These are phyloP conservation scores for Stercorarius parasiticus DNA, from an alignment of 2,113 vertebrate genomes.

Conservation along the genomic window DNA sequence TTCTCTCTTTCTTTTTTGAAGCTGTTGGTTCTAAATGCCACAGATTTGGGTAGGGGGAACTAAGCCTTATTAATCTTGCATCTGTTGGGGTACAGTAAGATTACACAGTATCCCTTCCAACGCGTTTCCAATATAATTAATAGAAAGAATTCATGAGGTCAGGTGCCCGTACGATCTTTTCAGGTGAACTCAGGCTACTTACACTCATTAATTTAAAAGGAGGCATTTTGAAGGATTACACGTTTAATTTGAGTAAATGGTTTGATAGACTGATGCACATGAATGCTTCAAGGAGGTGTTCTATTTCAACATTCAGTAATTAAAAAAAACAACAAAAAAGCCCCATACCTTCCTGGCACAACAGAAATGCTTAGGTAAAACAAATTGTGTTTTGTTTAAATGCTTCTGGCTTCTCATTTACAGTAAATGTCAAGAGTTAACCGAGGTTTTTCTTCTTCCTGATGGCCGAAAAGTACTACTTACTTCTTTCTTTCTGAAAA, in stretches of 20 bases:
- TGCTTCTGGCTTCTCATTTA: conserved; percentile 10
- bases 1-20: neutral
- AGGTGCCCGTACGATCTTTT: conserved; percentile 79
- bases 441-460: neutral
- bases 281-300: conserved; percentile 81
- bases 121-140: conserved; percentile 76
- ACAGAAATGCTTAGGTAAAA: conserved; percentile 37
- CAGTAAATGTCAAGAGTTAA: conserved; percentile 17
- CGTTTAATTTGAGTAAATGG: conserved; percentile 87
- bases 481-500: neutral
- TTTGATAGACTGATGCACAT: conserved; percentile 86
- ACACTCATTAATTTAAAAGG: conserved; percentile 88
- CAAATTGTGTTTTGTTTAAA: conserved; percentile 30
- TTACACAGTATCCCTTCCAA: conserved; percentile 61
- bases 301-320: conserved; percentile 80
- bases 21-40: neutral
- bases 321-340: conserved; percentile 72
- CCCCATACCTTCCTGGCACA: neutral
- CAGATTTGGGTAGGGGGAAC: conserved; percentile 39
- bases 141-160: conserved; percentile 77
- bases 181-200: conserved; percentile 85
- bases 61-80: conserved; percentile 62
- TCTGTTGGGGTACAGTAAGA: conserved; percentile 68
- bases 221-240: conserved; percentile 87
- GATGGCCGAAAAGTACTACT: neutral